Percentiles rank a stretch among this genome's conserved stretches.
These are phyloP conservation scores for Alloplasta piceator DNA, from an alignment of 2,888 invertebrate species.

Conservation along the genomic window DNA sequence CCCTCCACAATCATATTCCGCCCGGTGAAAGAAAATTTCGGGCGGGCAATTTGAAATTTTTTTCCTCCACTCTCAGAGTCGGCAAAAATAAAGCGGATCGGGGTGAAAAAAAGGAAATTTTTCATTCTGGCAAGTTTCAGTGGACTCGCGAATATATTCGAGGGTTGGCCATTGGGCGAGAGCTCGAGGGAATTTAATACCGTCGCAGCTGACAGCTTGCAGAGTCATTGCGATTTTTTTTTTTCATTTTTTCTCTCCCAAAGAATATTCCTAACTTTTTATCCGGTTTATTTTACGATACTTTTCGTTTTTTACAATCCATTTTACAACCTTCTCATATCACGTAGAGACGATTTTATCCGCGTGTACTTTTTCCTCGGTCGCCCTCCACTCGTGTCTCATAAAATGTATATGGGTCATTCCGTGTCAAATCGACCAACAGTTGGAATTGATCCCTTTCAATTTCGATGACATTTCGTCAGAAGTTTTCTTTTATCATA, in stretches of 20 bases:
- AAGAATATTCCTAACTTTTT: constrained; percentile 17
- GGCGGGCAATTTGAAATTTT: constrained; percentile 29
- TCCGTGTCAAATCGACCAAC: no score
- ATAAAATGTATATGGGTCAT: no score
- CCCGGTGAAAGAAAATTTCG: constrained; percentile 25
- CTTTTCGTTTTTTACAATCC: constrained; percentile 17
- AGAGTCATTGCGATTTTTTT: constrained; percentile 49
- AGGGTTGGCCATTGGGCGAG: constrained; percentile 9
- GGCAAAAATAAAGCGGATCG: background rate
- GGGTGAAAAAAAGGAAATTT: background rate
- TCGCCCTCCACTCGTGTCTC: constrained; percentile 31
- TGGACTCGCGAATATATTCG: background rate
- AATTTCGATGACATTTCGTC: no score
- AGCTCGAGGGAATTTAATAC: constrained; percentile 51
- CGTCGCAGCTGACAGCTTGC: constrained; percentile 53
- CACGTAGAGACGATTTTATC: constrained; percentile 31
- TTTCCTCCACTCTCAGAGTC: background rate
- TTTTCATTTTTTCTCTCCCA: background rate
- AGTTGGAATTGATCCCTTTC: no score
- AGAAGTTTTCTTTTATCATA: no score
- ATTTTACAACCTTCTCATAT: constrained; percentile 26
- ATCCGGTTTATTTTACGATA: constrained; percentile 44
- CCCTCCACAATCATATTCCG: no score
- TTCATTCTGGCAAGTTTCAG: no score
- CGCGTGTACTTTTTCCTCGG: constrained; percentile 30